Base-by-base conservation (phyloP, 2,888 invertebrate species). In the Rhimphoctona megacephalus region DNA sequence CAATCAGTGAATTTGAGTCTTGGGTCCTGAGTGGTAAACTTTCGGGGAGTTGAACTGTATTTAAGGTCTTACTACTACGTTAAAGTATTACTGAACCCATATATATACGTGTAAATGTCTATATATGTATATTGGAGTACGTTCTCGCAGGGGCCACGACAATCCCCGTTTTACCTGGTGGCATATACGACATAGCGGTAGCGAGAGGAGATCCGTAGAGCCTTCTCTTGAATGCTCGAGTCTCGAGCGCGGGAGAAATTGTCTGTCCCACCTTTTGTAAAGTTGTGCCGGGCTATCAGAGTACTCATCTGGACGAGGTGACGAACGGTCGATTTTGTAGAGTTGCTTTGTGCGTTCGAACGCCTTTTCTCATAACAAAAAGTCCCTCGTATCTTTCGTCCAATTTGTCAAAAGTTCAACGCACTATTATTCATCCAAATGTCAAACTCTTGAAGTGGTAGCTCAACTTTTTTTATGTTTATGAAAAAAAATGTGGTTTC, bases 221-320 rank as follows among this genome's bases (percentile, higher is more conserved):
- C 87, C 84, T 82, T 85, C 46, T 73, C 73, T 52, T 33, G 72
- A 72, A 73, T 64, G 72, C 36, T 73, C 52, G 39, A 14, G 30
- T 80, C 80, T 69, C 85, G 81, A 82, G 86, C 83, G 79, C 83
- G 81, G 85, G 90, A 90, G 90, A 91, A 91, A 90, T 90, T 90
- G 85, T 87, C 81, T 64, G 87, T 88, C 73, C 80, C 84, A 83
- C 83, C 88, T 86, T 87, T 87, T 83, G 85, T 85, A 64, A 83
- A 88, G 85, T 87, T 82, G 72, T 25, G 85, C 54, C 89, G 84
- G 81, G 82, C 87, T 83, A 88, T 87, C 85, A 85, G 89, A 90
- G 88, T 87, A 86, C 78, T 85, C 88, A 85, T 87, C 88, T 88
- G 84, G 79, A 85, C 89, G 89, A 89, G 86, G 86, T 87, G 88